Base-by-base conservation (phyloP, 2,888 invertebrate genomes). In the Opisthograptis luteolata region DNA sequence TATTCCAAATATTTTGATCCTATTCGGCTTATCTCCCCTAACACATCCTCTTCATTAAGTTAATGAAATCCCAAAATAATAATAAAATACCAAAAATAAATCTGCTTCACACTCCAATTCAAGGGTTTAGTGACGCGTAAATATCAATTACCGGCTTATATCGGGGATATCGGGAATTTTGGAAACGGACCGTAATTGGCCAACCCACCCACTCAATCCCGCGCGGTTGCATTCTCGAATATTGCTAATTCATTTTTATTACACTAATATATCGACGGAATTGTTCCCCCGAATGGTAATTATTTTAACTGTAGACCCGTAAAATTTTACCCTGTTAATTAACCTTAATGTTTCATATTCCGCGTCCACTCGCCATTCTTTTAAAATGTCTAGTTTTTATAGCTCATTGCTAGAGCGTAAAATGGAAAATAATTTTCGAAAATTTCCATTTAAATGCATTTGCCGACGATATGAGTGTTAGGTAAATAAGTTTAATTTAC, bases 201-300 rank as follows among this genome's bases (percentile, higher is more conserved):
- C 69, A 58, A 63, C 63, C 67, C 61, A 49, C 60, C 64, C 60
- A 66, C 64, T 66, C 66, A 66, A 64, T 58, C 60, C 68, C 71
- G 62, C 60, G 5, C 30, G 32, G 25, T 62, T 79, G 79, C 77
- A 76, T 78, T 79, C 79, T 74, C 70, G 73, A 78, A 79, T 83
- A 84, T 81, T 79, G 83, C 73, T 83, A 82, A 84, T 87, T 85
- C 83, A 85, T 79, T 85, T 86, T 86, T 83, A 87, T 84, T 78
- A 79, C 71, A 66, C 64, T 62, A 66, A 70, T 73, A 68, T 72
- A 75, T 75, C 65, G 67, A 62, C 69, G 77, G 64, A 66, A 66
- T 67, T 66, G 70, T 69, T 73, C 68, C 73, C 70, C 71, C 20
- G 64, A 76, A 68, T 73, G 68, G 73, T 64, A n/a, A n/a, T n/a